Evolutionary conservation across 53 echinoderm and acorn worm species (phyloP), one percentile per base, ranked within the genome.

Genomic region (Luidia sarsii): DNA sequence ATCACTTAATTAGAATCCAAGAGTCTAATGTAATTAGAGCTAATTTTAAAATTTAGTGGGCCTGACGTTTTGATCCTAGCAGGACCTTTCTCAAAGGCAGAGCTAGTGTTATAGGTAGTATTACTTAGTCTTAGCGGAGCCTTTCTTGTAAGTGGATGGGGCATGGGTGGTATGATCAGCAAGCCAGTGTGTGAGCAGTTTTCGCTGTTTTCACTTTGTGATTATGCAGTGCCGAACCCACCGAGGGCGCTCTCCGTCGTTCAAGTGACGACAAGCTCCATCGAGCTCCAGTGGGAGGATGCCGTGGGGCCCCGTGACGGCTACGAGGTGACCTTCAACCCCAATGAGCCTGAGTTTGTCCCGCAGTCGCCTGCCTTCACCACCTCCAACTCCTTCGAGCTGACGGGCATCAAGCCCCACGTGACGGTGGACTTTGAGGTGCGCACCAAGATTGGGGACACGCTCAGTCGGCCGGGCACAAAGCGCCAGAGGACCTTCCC

Each of bases 401-500:
- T 93, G 11, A 39, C 68, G 0, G 85, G 85, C 13, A 39, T 90
- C 39, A 74, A 87, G 15, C 89, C 93, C 0, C 86, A 86, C 39
- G 80, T 81, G 23, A 93, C 89, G 10, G 61, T 89, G 36, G 81
- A 87, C 35, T 87, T 87, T 72, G 60, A 77, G 4, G 85, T 93
- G 18, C 55, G 75, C 16, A 87, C 90, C 6, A 68, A 87, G 20
- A 75, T 80, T 8, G 59, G 71, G 9, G 50, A 64, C 2, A 80
- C 74, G 11, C 16, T 28, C 15, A 90, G 93, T 50, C 50, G 36
- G 5, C 68, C 87, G 1, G 33, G 31, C 10, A 7, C 13, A 14
- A 83, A 83, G 55, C 36, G 89, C 33, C 93, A 93, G 72, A 83
- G 90, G 48, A 84, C 93, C 0, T 90, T 83, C 53, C 71, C 90